Evolutionary conservation across 2,797 vertebrate species (phyloP).

Genomic region (Sebastiscus tertius): DNA sequence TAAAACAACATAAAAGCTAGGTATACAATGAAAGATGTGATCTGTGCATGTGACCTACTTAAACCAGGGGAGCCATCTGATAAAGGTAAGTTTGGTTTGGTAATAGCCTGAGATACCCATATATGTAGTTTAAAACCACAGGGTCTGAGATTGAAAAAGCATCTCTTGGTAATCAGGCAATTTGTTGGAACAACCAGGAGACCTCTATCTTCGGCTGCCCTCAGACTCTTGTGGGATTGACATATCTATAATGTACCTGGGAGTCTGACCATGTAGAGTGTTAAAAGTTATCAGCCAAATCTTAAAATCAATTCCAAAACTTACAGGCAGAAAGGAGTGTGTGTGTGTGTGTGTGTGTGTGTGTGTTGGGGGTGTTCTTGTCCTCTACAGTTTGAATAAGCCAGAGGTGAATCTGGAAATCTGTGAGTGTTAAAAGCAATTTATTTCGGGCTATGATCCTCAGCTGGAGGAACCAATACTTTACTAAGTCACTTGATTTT

Average conservation of each 20-base stretch:
- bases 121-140: not conserved
- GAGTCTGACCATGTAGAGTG: slow-evolving; percentile 4
- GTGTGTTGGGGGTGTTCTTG: not conserved
- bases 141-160: not conserved
- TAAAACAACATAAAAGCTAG: not conserved
- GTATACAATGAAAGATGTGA: not conserved
- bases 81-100: not conserved
- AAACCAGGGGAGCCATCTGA: not conserved
- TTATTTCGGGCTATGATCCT: too few relatives aligned
- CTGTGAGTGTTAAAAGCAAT: not conserved
- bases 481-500: not conserved
- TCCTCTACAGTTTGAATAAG: not conserved
- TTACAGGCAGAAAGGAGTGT: not conserved
- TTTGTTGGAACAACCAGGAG: not conserved
- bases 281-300: slow-evolving; percentile 12
- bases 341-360: too few relatives aligned
- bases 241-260: not conserved
- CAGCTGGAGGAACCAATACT: not conserved
- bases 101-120: not conserved
- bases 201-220: not conserved
- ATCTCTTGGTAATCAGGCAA: not conserved
- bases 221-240: not conserved
- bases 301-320: slow-evolving; percentile 9
- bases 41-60: not conserved
- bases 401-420: not conserved